A percentile compares a stretch with the other conserved stretches of the same genome.
phyloP scores from a whole-genome alignment of 2,888 invertebrate species.

The Capitulum mitella region DNA sequence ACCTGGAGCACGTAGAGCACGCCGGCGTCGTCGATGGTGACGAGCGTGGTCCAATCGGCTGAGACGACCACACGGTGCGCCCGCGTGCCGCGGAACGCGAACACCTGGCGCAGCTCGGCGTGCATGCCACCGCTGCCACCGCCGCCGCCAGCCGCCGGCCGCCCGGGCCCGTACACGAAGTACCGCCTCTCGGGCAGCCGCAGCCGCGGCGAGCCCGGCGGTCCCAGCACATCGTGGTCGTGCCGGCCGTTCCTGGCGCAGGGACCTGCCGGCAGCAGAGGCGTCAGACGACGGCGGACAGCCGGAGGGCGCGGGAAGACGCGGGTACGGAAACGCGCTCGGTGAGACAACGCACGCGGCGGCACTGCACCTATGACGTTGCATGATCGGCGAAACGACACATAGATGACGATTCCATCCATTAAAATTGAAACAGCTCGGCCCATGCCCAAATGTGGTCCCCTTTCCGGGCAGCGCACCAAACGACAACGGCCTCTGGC shows the following conservation, averaged over 20 bases:
- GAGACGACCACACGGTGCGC: background rate
- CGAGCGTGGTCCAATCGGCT: background rate
- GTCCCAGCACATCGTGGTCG: background rate
- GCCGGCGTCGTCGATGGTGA: constrained; percentile 26
- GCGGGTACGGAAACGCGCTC: no score
- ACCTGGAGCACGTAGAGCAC: constrained; percentile 24
- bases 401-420: no score
- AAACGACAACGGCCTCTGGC: background rate
- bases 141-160: background rate
- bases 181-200: background rate
- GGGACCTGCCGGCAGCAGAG: background rate
- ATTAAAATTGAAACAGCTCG: no score
- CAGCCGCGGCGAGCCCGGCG: background rate
- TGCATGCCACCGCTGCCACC: background rate
- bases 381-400: no score
- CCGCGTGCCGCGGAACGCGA: constrained; percentile 13
- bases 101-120: constrained; percentile 2
- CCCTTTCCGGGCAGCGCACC: background rate
- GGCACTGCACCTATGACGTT: no score
- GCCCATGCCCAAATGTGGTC: no score
- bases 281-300: background rate
- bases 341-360: no score
- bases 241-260: background rate
- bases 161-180: background rate
- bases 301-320: no score